A percentile compares a stretch with the other conserved stretches of the same genome.
These are phyloP conservation scores for Lordiphosa collinella DNA, from an alignment of 1,140 invertebrate species.

Conservation along the genomic window DNA sequence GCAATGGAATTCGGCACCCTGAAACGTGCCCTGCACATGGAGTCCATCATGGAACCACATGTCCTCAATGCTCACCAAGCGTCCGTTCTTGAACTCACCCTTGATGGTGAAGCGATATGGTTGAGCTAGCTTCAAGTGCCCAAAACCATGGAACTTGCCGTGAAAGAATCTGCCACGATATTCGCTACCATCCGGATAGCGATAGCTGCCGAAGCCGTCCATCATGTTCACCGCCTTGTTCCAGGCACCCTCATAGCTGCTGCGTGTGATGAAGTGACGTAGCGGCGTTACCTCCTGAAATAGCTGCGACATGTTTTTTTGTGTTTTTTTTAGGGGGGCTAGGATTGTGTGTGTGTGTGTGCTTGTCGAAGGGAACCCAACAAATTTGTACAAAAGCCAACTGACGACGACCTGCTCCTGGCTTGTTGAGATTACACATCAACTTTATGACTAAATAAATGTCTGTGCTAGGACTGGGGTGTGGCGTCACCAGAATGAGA, in stretches of 20 bases:
- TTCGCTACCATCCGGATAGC: conserved; percentile 65
- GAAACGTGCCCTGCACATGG: conserved; percentile 35
- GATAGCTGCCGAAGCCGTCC: conserved; percentile 63
- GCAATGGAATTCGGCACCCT: conserved; percentile 22
- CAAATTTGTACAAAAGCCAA: conserved; percentile 12
- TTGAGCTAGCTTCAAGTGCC: conserved; percentile 44
- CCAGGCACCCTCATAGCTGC: conserved; percentile 57
- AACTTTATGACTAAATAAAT: conserved; percentile 67
- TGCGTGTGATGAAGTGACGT: conserved; percentile 43
- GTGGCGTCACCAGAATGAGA: conserved; percentile 9
- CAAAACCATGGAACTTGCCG: conserved; percentile 60
- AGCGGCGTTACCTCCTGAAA: neutral
- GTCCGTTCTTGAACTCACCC: conserved; percentile 44
- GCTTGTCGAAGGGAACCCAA: conserved; percentile 2
- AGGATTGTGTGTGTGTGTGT: neutral
- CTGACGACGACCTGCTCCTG: conserved; percentile 32
- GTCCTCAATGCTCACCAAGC: conserved; percentile 45
- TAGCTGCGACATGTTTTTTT: neutral
- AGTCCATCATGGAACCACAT: conserved; percentile 66
- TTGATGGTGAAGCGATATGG: conserved; percentile 61
- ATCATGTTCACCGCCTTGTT: conserved; percentile 45
- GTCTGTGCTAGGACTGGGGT: conserved; percentile 16
- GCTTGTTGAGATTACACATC: conserved; percentile 63
- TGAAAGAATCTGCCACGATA: conserved; percentile 51
- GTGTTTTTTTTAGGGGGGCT: neutral